A percentile compares a stretch with the other conserved stretches of the same genome.
These are phyloP conservation scores for Eupeodes latifasciatus DNA, from an alignment of 2,888 invertebrate species.

Conservation along the genomic window DNA sequence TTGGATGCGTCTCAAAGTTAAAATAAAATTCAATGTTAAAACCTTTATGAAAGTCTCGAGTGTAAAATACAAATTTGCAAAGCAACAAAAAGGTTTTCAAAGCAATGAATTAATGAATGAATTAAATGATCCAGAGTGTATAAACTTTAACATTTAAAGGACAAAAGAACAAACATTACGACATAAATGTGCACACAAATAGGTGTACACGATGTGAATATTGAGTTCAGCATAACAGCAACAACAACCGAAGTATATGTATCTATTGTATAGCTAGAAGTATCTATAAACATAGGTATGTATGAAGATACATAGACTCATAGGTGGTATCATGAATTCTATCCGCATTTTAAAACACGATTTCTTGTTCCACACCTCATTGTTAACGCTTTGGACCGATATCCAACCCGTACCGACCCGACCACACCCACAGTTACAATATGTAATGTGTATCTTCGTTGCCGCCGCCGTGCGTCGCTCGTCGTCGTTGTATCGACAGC, in stretches of 20 bases:
- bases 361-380: conserved; percentile 71
- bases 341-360: conserved; percentile 68
- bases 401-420: neutral
- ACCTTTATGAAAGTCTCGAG: too few species aligned
- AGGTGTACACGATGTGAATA: conserved; percentile 62
- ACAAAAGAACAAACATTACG: conserved; percentile 38
- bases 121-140: neutral
- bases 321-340: conserved; percentile 63
- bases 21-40: too few species aligned
- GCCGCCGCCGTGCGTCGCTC: too few species aligned
- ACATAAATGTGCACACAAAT: conserved; percentile 43
- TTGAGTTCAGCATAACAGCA: conserved; percentile 31
- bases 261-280: neutral
- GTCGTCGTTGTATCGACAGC: conserved; percentile 34
- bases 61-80: neutral
- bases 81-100: neutral
- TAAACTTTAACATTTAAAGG: conserved; percentile 4
- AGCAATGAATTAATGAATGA: neutral
- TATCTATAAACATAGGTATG: too few species aligned
- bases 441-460: conserved; percentile 40
- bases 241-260: conserved; percentile 18
- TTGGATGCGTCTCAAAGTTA: neutral
- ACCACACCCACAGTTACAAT: conserved; percentile 55
- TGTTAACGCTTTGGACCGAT: conserved; percentile 56
- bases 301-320: too few species aligned